Evolutionary conservation across 2,888 invertebrate genomes (phyloP), one percentile per base, ranked within the genome.

Genomic region (Plutella xylostella): DNA sequence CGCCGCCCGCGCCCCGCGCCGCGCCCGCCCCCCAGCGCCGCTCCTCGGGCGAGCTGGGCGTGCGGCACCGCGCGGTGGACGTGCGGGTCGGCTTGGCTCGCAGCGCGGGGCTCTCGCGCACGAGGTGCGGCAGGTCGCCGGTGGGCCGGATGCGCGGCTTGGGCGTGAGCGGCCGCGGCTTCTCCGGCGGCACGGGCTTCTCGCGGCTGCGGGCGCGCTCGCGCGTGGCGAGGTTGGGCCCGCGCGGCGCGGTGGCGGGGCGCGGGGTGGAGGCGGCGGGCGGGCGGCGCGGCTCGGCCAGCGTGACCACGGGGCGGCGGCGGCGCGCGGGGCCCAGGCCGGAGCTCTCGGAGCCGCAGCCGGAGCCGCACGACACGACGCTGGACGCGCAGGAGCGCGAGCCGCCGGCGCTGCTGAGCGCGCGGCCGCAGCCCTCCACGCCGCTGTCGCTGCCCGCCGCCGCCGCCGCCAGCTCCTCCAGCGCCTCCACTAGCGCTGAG

Each of bases 391-490:
- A 92, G 15, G 92, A 92, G 3, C 88, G 84, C 38, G 88, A 89
- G 41, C 89, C 87, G 9, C 88, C 86, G 4, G 86, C 86, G 56
- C 90, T 90, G 59, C 90, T 90, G 33, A 89, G 86, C 45, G 90
- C 91, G 17, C 90, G 89, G 1, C 89, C 88, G 41, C 85, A 85
- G 40, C 92, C 90, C 60, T 93, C 93, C 14, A 93, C 90, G 4
- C 93, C 93, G 59, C 93, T 93, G 62, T 93, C 93, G 65, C 92
- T 92, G 47, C 93, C 92, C 49, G 92, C 91, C 49, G 86, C 77
- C 19, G 77, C 75, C 30, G 80, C 61, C 7, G 52, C 73, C 14
- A 79, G 54, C 49, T 82, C 82, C 45, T 83, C 80, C 1, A 67
- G 79, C 1, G 65, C 77, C n/a, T 78, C 80, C 51, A 80, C 60